These are phyloP conservation scores for Mustela nigripes DNA, from an alignment of 2,113 vertebrate species.

Conservation along the genomic window DNA sequence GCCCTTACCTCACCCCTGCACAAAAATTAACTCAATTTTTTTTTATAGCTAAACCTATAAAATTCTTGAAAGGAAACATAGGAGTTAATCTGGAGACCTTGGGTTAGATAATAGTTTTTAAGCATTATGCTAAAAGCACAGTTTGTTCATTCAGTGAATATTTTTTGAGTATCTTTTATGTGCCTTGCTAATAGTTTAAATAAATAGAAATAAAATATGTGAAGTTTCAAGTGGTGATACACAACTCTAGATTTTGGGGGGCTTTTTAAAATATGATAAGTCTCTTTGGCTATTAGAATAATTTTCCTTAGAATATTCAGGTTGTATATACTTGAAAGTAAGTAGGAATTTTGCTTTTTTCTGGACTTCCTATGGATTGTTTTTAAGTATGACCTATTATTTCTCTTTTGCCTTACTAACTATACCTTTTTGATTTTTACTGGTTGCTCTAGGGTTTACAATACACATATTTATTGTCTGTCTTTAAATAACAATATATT, in stretches of 20 bases:
- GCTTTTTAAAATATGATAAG: background rate
- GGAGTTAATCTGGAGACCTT: background rate
- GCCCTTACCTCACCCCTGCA: background rate
- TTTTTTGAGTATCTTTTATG: background rate
- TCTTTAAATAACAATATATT: background rate
- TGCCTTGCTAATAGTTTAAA: background rate
- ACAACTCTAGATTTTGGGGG: background rate
- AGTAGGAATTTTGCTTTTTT: slow-evolving; percentile 3
- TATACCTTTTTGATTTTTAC: background rate
- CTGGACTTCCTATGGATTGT: background rate
- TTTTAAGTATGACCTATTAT: background rate
- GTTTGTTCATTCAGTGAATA: slow-evolving; percentile 2
- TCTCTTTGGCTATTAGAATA: background rate
- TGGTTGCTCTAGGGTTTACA: background rate
- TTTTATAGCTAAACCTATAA: background rate
- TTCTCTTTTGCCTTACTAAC: background rate
- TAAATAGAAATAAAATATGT: background rate
- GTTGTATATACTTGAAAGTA: background rate
- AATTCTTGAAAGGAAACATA: background rate
- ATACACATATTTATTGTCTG: background rate
- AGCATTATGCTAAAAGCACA: background rate
- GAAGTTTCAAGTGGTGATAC: background rate
- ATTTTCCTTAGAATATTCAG: background rate
- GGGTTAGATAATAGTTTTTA: background rate
- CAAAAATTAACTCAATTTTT: background rate